Percentiles rank a stretch among this genome's conserved stretches.
phyloP scores from a whole-genome alignment of 2,113 vertebrate species.

The Lichenostomus cassidix region DNA sequence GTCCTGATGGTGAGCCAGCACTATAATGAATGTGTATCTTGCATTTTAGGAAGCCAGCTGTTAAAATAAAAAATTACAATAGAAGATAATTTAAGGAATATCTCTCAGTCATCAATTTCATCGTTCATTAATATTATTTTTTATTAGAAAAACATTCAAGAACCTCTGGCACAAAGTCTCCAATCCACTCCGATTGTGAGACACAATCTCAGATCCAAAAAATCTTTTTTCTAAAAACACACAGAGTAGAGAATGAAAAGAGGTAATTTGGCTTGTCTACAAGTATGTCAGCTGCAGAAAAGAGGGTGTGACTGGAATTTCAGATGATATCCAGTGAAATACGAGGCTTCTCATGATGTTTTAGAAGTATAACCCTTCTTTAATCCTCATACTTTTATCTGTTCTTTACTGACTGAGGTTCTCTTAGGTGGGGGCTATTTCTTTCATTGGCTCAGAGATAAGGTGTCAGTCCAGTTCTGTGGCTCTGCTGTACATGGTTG shows the following conservation, averaged over 20 bases:
- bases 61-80: background rate
- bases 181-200: background rate
- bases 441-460: background rate
- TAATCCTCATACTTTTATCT: background rate
- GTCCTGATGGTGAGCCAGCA: background rate
- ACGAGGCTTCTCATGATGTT: rapidly evolving
- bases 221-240: background rate
- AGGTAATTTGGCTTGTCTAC: background rate
- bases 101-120: background rate
- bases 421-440: background rate
- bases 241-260: background rate
- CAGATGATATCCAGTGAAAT: background rate
- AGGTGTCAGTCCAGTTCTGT: background rate
- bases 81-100: background rate
- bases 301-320: background rate
- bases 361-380: background rate
- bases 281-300: background rate
- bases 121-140: background rate
- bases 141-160: background rate
- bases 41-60: background rate
- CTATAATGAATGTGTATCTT: background rate
- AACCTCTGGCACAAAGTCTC: background rate
- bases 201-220: background rate
- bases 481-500: background rate
- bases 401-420: background rate